Percentiles rank a stretch among this genome's conserved stretches.
Evolutionary conservation across 2,888 invertebrate species (phyloP).

Genomic region (Antitype chi): DNA sequence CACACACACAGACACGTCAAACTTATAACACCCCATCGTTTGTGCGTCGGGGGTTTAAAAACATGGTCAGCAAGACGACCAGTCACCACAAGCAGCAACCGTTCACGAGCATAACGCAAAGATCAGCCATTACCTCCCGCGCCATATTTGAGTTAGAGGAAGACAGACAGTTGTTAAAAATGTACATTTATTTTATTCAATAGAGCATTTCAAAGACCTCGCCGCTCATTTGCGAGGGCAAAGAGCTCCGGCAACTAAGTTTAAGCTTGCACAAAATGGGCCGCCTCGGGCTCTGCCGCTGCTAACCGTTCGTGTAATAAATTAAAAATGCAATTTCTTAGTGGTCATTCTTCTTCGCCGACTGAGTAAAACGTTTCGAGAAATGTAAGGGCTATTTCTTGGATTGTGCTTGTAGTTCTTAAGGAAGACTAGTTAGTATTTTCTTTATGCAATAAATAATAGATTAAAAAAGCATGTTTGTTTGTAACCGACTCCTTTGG

Average conservation of each 20-base stretch:
- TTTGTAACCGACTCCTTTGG: too few relatives aligned
- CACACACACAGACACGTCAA: too few relatives aligned
- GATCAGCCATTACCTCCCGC: too few relatives aligned
- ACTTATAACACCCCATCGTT: too few relatives aligned
- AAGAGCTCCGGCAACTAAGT: conserved; percentile 33
- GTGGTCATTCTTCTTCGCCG: neutral
- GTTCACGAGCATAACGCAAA: too few relatives aligned
- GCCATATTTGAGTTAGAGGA: too few relatives aligned
- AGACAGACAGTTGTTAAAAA: conserved; percentile 1
- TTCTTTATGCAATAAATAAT: neutral
- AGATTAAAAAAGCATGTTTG: too few relatives aligned
- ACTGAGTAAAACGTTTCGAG: conserved; percentile 6
- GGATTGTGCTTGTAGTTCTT: neutral
- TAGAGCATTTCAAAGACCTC: conserved; percentile 15
- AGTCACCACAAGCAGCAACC: too few relatives aligned
- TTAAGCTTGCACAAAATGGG: neutral
- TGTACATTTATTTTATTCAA: conserved; percentile 31
- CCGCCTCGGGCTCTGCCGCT: conserved; percentile 11
- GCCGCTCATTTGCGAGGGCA: conserved; percentile 31
- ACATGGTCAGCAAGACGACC: too few relatives aligned
- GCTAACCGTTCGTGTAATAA: conserved; percentile 30
- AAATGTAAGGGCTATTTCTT: neutral
- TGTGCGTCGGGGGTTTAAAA: too few relatives aligned
- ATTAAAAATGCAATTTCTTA: conserved; percentile 41
- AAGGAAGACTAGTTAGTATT: neutral